phyloP scores from a whole-genome alignment of 1,140 invertebrate genomes.

The Heliconius hewitsoni region DNA sequence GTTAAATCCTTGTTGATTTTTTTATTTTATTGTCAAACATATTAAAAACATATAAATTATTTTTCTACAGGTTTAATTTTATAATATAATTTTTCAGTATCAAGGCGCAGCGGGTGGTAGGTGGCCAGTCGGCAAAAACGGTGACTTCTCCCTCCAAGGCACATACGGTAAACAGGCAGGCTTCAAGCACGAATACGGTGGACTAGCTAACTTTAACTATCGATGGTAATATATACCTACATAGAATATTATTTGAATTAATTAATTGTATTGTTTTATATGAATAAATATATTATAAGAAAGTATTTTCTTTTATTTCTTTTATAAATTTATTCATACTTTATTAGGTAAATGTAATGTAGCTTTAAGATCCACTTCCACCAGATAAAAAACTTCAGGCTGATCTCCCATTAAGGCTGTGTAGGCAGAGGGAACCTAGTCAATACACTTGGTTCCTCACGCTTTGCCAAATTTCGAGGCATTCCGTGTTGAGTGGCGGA shows the following conservation, averaged over 20 bases:
- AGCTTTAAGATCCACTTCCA: no score
- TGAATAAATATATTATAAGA: constrained; percentile 7
- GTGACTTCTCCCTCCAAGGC: constrained; percentile 56
- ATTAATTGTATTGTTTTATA: neutral
- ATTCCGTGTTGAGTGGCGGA: no score
- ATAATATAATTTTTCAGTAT: constrained; percentile 31
- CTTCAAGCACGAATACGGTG: constrained; percentile 47
- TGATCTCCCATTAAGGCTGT: no score
- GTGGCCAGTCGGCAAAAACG: constrained; percentile 59
- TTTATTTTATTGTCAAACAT: no score
- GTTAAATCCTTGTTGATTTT: no score
- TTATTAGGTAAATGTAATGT: no score
- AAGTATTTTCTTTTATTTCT: neutral
- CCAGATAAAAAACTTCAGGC: no score
- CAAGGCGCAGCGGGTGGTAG: constrained; percentile 51
- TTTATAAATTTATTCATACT: neutral
- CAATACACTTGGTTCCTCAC: no score
- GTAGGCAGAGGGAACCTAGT: no score
- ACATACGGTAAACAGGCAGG: constrained; percentile 51
- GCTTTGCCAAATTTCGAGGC: no score
- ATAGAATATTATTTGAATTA: constrained; percentile 15
- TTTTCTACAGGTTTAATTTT: neutral
- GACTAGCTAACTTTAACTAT: constrained; percentile 47
- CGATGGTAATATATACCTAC: constrained; percentile 38
- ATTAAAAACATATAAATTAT: no score